A percentile compares a stretch with the other conserved stretches of the same genome.
Evolutionary conservation across 1,140 invertebrate genomes (phyloP).

Genomic region (Dreissena rostriformis): DNA sequence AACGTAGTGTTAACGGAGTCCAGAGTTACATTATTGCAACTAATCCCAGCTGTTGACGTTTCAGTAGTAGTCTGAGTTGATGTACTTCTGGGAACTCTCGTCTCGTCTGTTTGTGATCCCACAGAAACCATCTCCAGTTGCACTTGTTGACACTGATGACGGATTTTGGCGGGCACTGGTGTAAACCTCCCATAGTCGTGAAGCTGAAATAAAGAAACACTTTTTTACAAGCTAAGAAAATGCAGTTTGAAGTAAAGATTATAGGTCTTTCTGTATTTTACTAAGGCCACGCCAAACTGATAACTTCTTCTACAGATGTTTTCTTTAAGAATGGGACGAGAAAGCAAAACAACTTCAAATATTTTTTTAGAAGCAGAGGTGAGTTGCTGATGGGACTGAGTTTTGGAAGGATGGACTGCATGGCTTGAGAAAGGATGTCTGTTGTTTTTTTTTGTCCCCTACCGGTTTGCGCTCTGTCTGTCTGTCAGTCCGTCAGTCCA

Average conservation of each 20-base stretch:
- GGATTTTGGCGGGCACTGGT: not conserved
- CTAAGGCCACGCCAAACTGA: not conserved
- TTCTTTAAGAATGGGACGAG: too few relatives aligned
- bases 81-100: not conserved
- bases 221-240: not conserved
- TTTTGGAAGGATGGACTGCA: too few relatives aligned
- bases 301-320: too few relatives aligned
- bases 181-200: not conserved
- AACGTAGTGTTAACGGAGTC: too few relatives aligned
- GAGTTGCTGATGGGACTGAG: too few relatives aligned
- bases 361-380: too few relatives aligned
- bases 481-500: too few relatives aligned
- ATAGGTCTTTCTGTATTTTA: not conserved
- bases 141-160: conserved; percentile 3
- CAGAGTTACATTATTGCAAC: too few relatives aligned
- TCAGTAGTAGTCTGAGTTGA: not conserved
- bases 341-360: too few relatives aligned
- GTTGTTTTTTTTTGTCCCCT: too few relatives aligned
- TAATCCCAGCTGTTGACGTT: not conserved
- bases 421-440: too few relatives aligned
- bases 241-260: not conserved
- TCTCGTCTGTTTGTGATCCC: not conserved
- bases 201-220: not conserved
- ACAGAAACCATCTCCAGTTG: conserved; percentile 13
- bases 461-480: too few relatives aligned